Base-by-base conservation (phyloP, 2,797 vertebrate genomes). In the Austrolebias charrua region DNA sequence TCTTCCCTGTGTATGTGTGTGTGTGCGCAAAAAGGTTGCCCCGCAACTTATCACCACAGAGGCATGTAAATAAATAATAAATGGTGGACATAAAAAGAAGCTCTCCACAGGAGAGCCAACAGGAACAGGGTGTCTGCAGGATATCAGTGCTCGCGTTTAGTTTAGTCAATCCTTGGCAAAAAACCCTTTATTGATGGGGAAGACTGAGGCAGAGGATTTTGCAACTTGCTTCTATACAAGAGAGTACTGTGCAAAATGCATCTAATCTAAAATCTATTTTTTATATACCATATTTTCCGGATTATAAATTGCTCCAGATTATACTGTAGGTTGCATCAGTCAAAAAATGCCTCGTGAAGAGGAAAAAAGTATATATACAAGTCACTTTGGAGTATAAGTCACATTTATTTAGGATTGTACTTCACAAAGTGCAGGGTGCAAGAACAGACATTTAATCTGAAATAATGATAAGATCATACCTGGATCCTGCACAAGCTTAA, bases 21-120 rank as follows among this genome's bases (percentile, higher is more conserved):
- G 84, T 84, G 81, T 24, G 72, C 87, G 78, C 76, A 71, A 81
- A 38, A 75, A 80, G 84, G 87, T 89, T 89, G 71, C 84, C 88
- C 50, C 29, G 54, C 73, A 86, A 89, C 85, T 46, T 35, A 82
- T 87, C 81, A 90, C 85, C 91, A 88, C 86, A 78, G 88, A 60
- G 67, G 73, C 31, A 75, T 35, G 76, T 81, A 81, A 85, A 90
- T 88, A 85, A 89, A 91, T 89, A 90, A 89, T 86, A 80, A 88
- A 89, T 83, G 71, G 72, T 66, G 78, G 83, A 80, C 76, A 88
- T 78, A 87, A 78, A 86, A 87, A 81, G 75, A 63, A 75, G 71
- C 76, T 78, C 80, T 83, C 75, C 50, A 38, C 76, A 73, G 70
- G 71, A 24, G 24, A 24, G 24, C 81, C 64, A 40, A 69, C 70